These are phyloP conservation scores for Tichodroma muraria DNA, from an alignment of 2,113 vertebrate species.

Conservation along the genomic window DNA sequence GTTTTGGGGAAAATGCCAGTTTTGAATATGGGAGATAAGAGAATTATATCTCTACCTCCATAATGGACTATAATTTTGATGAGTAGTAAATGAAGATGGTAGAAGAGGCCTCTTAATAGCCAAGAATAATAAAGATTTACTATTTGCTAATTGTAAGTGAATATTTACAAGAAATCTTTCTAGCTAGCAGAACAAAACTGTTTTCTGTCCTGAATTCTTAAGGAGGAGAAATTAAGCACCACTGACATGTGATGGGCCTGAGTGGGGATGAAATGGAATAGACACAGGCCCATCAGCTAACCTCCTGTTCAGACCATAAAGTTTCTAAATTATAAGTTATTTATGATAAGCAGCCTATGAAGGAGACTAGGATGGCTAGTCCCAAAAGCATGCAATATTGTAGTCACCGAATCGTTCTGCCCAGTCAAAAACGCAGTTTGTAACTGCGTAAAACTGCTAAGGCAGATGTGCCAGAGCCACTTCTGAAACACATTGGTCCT, in stretches of 20 bases:
- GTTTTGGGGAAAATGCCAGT: not conserved
- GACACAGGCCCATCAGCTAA: not conserved
- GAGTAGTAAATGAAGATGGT: not conserved
- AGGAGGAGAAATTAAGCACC: not conserved
- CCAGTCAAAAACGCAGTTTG: not conserved
- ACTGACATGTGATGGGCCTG: not conserved
- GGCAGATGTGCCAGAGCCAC: not conserved
- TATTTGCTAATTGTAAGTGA: not conserved
- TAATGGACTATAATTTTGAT: not conserved
- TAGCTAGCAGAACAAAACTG: not conserved
- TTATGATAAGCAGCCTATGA: not conserved
- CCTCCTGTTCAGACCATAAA: not conserved
- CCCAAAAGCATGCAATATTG: not conserved
- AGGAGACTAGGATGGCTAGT: not conserved
- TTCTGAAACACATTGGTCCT: not conserved
- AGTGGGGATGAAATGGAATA: not conserved
- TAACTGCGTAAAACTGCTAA: not conserved
- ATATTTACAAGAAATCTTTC: not conserved
- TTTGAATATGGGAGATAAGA: not conserved
- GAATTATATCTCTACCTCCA: not conserved
- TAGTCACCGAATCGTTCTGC: not conserved
- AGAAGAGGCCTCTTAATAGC: not conserved
- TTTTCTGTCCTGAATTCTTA: not conserved
- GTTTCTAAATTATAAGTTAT: not conserved
- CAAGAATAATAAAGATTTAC: not conserved